Evolutionary conservation across 2,797 vertebrate genomes (phyloP).

Genomic region (Pteronotus mesoamericanus): DNA sequence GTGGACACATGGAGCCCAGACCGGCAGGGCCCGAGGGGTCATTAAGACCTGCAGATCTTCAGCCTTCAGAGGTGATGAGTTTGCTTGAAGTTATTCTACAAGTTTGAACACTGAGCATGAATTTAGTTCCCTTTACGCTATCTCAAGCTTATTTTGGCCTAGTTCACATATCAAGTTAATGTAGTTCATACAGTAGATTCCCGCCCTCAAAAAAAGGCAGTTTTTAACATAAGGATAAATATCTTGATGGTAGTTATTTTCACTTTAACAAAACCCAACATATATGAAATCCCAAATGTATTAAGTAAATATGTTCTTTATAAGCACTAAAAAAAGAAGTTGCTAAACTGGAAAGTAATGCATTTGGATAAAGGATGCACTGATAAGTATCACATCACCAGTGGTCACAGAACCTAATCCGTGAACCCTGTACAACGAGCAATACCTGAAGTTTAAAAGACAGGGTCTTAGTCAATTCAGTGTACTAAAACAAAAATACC

Average conservation of each 20-base stretch:
- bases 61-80: background rate
- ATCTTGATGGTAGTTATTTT: background rate
- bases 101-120: background rate
- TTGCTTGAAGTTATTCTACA: background rate
- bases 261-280: conserved; percentile 13
- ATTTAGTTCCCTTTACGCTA: background rate
- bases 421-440: background rate
- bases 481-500: background rate
- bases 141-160: background rate
- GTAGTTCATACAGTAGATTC: background rate
- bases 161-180: background rate
- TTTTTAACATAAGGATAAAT: background rate
- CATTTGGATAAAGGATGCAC: background rate
- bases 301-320: background rate
- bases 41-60: background rate
- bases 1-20: background rate
- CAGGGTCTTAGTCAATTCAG: background rate
- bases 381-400: background rate
- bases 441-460: background rate
- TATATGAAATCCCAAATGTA: background rate
- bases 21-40: background rate
- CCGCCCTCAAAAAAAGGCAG: background rate
- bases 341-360: background rate
- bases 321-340: background rate
- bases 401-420: background rate